phyloP scores from a whole-genome alignment of 2,888 invertebrate species.

The Epistrophe eligans region DNA sequence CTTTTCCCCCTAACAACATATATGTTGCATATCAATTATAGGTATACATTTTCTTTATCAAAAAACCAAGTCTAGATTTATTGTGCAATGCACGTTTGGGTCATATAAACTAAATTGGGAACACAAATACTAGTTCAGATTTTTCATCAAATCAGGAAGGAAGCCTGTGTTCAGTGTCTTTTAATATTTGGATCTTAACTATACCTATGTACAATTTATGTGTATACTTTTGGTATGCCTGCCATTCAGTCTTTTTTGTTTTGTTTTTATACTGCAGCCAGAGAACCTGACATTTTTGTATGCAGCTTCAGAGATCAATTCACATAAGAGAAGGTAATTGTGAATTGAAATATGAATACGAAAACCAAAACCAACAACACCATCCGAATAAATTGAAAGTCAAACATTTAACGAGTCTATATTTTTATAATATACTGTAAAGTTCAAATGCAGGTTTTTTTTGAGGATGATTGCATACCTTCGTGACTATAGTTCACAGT shows the following conservation, averaged over 20 bases:
- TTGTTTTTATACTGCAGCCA: not conserved
- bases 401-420: constrained; percentile 32
- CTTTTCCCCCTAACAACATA: not conserved
- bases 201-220: no score
- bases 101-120: constrained; percentile 2
- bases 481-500: not conserved
- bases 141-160: constrained; percentile 28
- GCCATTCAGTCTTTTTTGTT: constrained; percentile 5
- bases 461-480: constrained; percentile 1
- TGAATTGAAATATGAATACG: constrained; percentile 52
- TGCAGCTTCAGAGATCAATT: constrained; percentile 16
- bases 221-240: no score
- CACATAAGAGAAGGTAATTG: constrained; percentile 36
- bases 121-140: not conserved
- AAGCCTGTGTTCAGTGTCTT: constrained; percentile 4
- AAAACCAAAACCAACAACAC: constrained; percentile 23
- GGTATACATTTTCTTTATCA: not conserved
- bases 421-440: constrained; percentile 4
- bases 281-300: constrained; percentile 14
- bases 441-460: constrained; percentile 42
- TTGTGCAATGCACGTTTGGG: constrained; percentile 30
- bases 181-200: constrained; percentile 1
- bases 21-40: constrained; percentile 17
- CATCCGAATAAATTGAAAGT: constrained; percentile 40
- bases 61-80: constrained; percentile 15